Conservation (phyloP, 2,797 vertebrate genomes). For the Arctocebus calabarensis region DNA sequence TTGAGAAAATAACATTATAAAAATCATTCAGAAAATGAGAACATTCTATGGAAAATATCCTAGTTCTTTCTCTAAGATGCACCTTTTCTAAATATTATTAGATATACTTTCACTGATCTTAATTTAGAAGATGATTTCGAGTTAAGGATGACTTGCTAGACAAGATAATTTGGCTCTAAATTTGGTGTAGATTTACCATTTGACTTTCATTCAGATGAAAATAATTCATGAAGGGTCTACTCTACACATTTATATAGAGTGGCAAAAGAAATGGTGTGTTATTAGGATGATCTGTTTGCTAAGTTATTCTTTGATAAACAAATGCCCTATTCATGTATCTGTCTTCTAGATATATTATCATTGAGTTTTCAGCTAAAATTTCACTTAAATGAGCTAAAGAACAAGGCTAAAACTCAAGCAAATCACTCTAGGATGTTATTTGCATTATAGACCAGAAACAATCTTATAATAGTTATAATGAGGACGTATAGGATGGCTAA, state of each 20-base stretch:
- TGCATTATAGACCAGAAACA: neutral
- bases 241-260: neutral
- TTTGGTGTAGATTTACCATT: slow-evolving; percentile 43
- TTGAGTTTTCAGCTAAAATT: neutral
- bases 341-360: neutral
- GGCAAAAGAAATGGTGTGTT: neutral
- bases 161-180: slow-evolving; percentile 37
- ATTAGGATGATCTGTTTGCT: neutral
- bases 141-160: slow-evolving; percentile 35
- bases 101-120: neutral
- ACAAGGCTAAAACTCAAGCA: neutral
- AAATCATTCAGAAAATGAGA: neutral
- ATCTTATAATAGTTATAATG: neutral
- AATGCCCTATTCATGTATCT: neutral
- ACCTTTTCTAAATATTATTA: slow-evolving; percentile 6
- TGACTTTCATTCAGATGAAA: slow-evolving; percentile 40
- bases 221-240: neutral
- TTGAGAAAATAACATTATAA: neutral
- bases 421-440: neutral
- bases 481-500: neutral
- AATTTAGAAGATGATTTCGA: slow-evolving; percentile 44
- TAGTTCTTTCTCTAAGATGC: neutral
- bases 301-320: neutral
- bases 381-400: neutral
- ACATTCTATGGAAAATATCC: slow-evolving; percentile 10